Base-by-base conservation (phyloP, 92 coral and sea anemone genomes). In the Zoanthus sociatus region DNA sequence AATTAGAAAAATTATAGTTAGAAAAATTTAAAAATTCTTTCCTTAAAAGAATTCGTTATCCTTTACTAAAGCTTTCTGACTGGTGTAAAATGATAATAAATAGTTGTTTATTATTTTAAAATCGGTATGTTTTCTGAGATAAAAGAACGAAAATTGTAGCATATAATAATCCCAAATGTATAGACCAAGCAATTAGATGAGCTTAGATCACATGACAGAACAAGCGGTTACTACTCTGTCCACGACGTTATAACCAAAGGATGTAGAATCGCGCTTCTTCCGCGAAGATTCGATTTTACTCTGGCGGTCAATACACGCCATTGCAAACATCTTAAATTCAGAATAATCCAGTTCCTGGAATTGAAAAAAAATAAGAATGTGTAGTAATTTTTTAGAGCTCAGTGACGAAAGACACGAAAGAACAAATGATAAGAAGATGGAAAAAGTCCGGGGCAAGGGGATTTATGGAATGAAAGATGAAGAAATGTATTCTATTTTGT, bases 291-390 rank as follows among this genome's bases (percentile, higher is more conserved):
- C 98, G n/a, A 97, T 93, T 88, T 93, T 97, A 61, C 95, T 91
- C 86, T 92, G 98, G 64, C 99, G 86, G 87, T 97, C 99, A 70
- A 97, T 97, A 30, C 99, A 97, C 17, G 99, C 99, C 99, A 97
- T 95, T 10, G 99, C 99, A 74, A 97, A 97, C 99, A 97, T 97
- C 86, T 97, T 97, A 85, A 97, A 97, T 83, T 97, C 99, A 21
- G 98, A 86, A 83, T 97, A 97, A 88, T 95, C 99, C 1, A 97
- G 92, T 77, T 95, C 99, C 99, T 97, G 82, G 79, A 78, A 92
- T 48, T 10, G 46, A 50, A 54, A 71, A 11, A 69, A 54, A 77
- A n/a, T n/a, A 54, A 7, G 21, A 6, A 17, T 2, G 0, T 1
- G 66, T 58, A 17, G 6, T 10, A 16, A 2, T 58, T 58, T 58